Conservation (phyloP, 2,113 vertebrate species). For the Ictalurus punctatus region DNA sequence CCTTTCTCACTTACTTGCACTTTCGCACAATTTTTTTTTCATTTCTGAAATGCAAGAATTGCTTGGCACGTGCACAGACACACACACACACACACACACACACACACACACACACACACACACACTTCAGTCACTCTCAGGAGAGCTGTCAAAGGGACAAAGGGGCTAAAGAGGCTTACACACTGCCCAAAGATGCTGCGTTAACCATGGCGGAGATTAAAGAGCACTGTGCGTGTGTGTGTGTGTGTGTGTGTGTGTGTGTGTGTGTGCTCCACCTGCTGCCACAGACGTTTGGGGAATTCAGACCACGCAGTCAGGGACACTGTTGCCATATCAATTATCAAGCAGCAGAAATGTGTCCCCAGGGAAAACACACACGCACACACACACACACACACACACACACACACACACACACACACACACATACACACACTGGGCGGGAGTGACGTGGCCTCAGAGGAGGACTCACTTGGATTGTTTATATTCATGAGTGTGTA, state of each 20-base stretch:
- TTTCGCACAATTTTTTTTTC: not conserved
- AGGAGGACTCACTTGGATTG: constrained; percentile 62
- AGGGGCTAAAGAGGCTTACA: constrained; percentile 38
- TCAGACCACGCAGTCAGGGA: constrained; percentile 59
- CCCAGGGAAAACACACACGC: constrained; percentile 60
- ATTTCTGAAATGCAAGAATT: not conserved
- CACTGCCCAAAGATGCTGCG: not conserved
- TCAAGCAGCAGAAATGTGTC: constrained; percentile 68
- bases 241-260: constrained; percentile 51
- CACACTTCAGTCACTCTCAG: constrained; percentile 41
- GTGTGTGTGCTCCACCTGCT: constrained; percentile 74
- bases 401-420: constrained; percentile 50
- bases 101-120: constrained; percentile 32
- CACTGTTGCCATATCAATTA: constrained; percentile 72
- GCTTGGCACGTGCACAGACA: constrained; percentile 41
- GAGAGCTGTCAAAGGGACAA: constrained; percentile 40
- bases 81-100: constrained; percentile 20
- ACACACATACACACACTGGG: constrained; percentile 52
- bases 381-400: constrained; percentile 49
- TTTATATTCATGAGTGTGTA: constrained; percentile 69
- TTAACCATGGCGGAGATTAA: constrained; percentile 45
- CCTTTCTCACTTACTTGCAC: not conserved
- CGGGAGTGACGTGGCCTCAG: constrained; percentile 61
- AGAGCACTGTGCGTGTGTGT: constrained; percentile 9
- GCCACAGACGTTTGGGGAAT: constrained; percentile 71